These are phyloP conservation scores for Hypselothyrea guttata DNA, from an alignment of 2,888 invertebrate species.

Conservation along the genomic window DNA sequence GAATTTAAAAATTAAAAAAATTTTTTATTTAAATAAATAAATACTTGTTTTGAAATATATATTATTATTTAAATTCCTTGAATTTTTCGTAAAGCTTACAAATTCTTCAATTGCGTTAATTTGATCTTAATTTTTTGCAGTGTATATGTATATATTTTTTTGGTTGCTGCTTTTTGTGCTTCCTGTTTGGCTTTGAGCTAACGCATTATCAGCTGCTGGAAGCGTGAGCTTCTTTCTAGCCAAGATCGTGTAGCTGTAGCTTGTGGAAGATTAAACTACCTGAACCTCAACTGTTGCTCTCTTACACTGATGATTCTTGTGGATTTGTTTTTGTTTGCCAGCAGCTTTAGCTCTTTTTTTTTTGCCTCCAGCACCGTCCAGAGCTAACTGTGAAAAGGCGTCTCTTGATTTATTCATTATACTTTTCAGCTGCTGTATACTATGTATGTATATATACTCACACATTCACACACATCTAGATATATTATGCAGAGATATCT, in stretches of 20 bases:
- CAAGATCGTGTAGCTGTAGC: constrained; percentile 55
- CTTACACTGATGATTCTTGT: constrained; percentile 35
- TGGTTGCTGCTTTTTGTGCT: constrained; percentile 59
- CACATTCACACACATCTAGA: constrained; percentile 12
- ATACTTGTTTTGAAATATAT: no score
- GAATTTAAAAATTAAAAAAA: no score
- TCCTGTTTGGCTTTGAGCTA: constrained; percentile 58
- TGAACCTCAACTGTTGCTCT: constrained; percentile 13
- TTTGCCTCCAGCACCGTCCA: constrained; percentile 30
- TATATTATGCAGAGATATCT: constrained; percentile 20
- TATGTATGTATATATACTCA: constrained; percentile 37
- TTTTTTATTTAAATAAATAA: no score
- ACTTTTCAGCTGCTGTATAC: constrained; percentile 47
- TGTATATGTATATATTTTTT: constrained; percentile 49
- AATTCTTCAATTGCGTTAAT: no score
- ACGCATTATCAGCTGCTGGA: constrained; percentile 51
- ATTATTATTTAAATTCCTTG: no score
- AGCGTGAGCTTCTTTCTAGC: constrained; percentile 49
- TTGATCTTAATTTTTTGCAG: no score
- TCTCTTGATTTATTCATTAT: constrained; percentile 72
- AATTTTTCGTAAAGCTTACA: no score
- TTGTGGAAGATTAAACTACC: constrained; percentile 33
- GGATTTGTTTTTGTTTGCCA: constrained; percentile 45
- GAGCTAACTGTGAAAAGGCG: constrained; percentile 71
- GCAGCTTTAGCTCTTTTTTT: constrained; percentile 38